A percentile compares a stretch with the other conserved stretches of the same genome.
phyloP scores from a whole-genome alignment of 2,797 vertebrate genomes.

The Phalanger gymnotis region DNA sequence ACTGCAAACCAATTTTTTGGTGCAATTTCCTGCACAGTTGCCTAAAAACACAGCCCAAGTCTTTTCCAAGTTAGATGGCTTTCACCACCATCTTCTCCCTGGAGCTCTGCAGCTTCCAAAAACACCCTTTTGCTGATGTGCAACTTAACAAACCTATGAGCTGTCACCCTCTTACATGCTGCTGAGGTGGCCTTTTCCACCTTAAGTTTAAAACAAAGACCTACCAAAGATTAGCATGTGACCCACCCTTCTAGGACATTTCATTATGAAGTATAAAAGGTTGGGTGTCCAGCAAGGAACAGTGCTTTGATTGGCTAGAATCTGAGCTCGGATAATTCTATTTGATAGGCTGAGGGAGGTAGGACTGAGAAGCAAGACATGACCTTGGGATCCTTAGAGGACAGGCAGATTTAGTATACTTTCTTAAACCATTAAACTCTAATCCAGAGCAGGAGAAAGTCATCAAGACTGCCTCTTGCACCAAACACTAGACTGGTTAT shows the following conservation, averaged over 20 bases:
- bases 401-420: neutral
- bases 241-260: neutral
- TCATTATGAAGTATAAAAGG: neutral
- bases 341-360: neutral
- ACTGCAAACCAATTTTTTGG: neutral
- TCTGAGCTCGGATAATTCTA: neutral
- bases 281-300: neutral
- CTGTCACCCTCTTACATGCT: too few relatives aligned
- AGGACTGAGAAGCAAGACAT: neutral
- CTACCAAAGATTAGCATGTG: neutral
- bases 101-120: slow-evolving; percentile 1
- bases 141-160: neutral
- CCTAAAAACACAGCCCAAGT: neutral
- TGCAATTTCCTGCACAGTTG: neutral
- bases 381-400: neutral
- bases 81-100: neutral
- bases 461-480: neutral
- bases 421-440: slow-evolving; percentile 9
- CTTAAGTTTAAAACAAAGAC: neutral
- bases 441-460: neutral
- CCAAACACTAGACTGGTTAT: too few relatives aligned
- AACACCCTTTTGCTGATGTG: neutral
- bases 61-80: slow-evolving; percentile 4
- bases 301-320: neutral
- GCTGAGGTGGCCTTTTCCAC: neutral